Evolutionary conservation across 2,888 invertebrate species (phyloP).

Genomic region (Trissonchulus sp.): DNA sequence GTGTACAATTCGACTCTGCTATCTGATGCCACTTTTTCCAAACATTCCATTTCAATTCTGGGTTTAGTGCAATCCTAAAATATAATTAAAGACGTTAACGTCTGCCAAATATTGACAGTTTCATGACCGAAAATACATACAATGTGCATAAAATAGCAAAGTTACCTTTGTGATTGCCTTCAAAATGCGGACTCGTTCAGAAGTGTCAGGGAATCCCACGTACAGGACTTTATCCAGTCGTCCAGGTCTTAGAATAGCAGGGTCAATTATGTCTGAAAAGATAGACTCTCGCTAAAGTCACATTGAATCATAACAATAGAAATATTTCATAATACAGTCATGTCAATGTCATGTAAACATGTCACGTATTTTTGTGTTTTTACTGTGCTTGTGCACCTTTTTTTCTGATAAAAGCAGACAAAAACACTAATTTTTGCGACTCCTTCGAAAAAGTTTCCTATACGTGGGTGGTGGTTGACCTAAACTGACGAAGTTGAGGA

Average conservation of each 20-base stretch:
- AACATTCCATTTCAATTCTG: not conserved
- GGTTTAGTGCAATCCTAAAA: constrained; percentile 13
- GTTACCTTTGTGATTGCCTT: constrained; percentile 75
- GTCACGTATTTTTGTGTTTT: no score
- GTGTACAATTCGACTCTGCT: no score
- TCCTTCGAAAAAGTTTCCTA: no score
- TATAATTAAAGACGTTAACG: constrained; percentile 70
- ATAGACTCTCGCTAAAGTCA: constrained; percentile 5
- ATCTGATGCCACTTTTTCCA: no score
- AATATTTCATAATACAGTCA: no score
- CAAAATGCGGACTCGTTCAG: constrained; percentile 79
- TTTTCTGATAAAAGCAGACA: no score
- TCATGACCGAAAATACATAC: constrained; percentile 74
- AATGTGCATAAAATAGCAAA: no score
- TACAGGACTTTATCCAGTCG: constrained; percentile 81
- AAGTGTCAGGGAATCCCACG: constrained; percentile 73
- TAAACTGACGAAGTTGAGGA: no score
- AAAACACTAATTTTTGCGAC: no score
- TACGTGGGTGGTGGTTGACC: no score
- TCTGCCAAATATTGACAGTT: constrained; percentile 75
- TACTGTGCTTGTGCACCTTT: no score
- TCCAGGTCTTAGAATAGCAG: constrained; percentile 83
- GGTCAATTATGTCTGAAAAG: constrained; percentile 74
- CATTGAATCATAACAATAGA: not conserved
- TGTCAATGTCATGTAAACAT: no score